phyloP scores from a whole-genome alignment of 1,140 invertebrate genomes.

The Homalodisca vitripennis region DNA sequence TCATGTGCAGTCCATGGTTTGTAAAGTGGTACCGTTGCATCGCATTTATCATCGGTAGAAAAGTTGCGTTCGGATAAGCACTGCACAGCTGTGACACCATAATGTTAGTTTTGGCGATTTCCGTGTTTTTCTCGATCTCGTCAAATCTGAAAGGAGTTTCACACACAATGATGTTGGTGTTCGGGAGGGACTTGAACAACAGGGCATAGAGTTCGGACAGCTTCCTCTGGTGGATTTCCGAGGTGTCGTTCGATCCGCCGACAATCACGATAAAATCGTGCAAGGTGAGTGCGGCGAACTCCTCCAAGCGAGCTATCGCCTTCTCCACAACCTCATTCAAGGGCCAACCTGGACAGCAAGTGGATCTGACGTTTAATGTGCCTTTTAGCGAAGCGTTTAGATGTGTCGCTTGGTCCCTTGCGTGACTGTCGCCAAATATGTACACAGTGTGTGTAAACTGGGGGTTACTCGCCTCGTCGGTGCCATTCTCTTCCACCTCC shows the following conservation, averaged over 20 bases:
- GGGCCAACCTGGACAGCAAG: slow-evolving; percentile 1
- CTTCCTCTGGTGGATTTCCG: slow-evolving; percentile 1
- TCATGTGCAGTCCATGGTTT: slow-evolving; percentile 10
- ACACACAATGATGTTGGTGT: slow-evolving; percentile 20
- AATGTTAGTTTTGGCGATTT: slow-evolving; percentile 6
- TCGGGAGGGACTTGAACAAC: neutral
- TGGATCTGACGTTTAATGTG: slow-evolving; percentile 4
- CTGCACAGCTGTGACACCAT: slow-evolving; percentile 17
- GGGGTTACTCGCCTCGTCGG: neutral
- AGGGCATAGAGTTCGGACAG: neutral
- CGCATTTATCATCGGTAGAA: slow-evolving; percentile 12
- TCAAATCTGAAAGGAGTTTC: slow-evolving; percentile 9
- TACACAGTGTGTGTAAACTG: slow-evolving; percentile 8
- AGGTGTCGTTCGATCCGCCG: slow-evolving; percentile 13
- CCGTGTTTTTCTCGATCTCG: slow-evolving; percentile 9
- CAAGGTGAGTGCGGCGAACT: neutral
- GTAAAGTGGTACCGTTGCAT: slow-evolving; percentile 17
- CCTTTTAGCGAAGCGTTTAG: slow-evolving; percentile 11
- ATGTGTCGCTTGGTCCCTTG: slow-evolving; percentile 20
- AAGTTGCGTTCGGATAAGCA: neutral
- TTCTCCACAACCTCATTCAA: slow-evolving; percentile 18
- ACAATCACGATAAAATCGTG: slow-evolving; percentile 6
- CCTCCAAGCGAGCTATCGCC: neutral
- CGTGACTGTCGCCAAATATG: slow-evolving; percentile 21
- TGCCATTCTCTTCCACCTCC: neutral